These are phyloP conservation scores for Ia io DNA, from an alignment of 2,113 vertebrate genomes.

Conservation along the genomic window DNA sequence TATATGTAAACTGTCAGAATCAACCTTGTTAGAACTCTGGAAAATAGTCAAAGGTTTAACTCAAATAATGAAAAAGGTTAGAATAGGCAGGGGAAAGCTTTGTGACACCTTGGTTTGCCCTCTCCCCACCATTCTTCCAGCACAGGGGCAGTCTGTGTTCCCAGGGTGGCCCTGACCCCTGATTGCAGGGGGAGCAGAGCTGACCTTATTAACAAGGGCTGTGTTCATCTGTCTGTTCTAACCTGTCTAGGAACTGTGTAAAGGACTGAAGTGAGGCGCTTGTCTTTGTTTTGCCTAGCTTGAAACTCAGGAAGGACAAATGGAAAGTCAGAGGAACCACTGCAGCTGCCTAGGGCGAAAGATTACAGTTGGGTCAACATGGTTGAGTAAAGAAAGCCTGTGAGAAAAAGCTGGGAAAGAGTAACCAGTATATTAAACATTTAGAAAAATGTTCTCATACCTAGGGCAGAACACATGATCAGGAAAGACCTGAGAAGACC, in stretches of 20 bases:
- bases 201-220: neutral
- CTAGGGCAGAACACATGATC: neutral
- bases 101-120: neutral
- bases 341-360: neutral
- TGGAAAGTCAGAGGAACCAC: neutral
- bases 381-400: neutral
- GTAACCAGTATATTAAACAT: neutral
- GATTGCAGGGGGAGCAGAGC: neutral
- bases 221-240: neutral
- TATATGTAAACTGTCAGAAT: neutral
- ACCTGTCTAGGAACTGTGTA: neutral
- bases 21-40: neutral
- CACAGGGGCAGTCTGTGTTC: neutral
- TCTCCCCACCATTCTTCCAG: neutral
- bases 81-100: neutral
- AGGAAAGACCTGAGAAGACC: neutral
- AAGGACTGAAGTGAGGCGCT: neutral
- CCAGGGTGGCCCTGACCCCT: neutral
- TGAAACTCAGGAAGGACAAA: neutral
- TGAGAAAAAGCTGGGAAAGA: neutral
- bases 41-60: neutral
- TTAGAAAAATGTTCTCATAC: neutral
- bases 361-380: neutral
- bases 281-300: neutral
- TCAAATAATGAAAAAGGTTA: neutral